phyloP scores from a whole-genome alignment of 2,113 vertebrate genomes.

The Mobula hypostoma region DNA sequence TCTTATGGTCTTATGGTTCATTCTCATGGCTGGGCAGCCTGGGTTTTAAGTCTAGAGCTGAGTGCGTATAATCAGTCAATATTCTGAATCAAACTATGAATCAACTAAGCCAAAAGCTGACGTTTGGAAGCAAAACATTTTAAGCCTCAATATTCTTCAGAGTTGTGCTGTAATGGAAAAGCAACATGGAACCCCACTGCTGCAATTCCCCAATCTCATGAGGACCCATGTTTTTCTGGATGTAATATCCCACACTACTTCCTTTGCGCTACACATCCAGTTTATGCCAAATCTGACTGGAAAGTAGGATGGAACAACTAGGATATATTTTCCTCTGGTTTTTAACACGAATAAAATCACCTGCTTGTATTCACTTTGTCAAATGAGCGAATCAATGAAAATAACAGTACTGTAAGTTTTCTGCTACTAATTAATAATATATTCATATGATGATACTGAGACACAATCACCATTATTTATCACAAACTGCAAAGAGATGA shows the following conservation, averaged over 20 bases:
- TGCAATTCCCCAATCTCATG: not conserved
- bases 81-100: not conserved
- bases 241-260: not conserved
- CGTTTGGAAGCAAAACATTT: not conserved
- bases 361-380: not conserved
- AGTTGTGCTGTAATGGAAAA: not conserved
- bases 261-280: not conserved
- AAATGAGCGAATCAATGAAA: not conserved
- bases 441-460: not conserved
- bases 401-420: not conserved
- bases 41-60: too few species aligned
- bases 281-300: not conserved
- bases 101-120: not conserved
- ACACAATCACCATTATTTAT: not conserved
- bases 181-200: not conserved
- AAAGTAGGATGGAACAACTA: not conserved
- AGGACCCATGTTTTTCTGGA: not conserved
- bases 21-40: too few species aligned
- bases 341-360: not conserved
- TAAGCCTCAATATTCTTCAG: not conserved
- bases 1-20: too few species aligned
- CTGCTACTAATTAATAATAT: not conserved
- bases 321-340: not conserved
- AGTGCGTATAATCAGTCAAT: not conserved
- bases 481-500: not conserved